A percentile compares a stretch with the other conserved stretches of the same genome.
phyloP scores from a whole-genome alignment of 2,797 vertebrate genomes.

The Dicrostonyx torquatus region DNA sequence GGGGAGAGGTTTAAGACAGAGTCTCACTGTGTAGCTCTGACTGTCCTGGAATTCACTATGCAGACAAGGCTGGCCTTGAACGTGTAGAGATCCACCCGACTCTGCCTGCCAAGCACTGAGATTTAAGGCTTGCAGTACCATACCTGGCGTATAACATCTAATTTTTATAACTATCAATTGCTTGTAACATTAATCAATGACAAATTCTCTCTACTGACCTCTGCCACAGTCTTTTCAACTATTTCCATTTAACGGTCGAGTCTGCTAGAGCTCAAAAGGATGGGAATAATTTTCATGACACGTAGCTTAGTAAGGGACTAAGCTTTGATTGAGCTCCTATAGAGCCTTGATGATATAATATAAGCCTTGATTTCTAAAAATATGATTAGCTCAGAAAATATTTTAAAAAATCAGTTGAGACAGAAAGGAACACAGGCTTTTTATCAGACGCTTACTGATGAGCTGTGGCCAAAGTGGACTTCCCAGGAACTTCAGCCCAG shows the following conservation, averaged over 20 bases:
- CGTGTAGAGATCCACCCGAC: neutral
- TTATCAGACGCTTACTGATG: neutral
- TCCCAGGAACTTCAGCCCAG: neutral
- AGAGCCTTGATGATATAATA: neutral
- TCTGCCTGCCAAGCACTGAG: neutral
- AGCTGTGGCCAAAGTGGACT: neutral
- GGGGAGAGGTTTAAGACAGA: neutral
- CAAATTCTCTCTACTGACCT: constrained; percentile 13
- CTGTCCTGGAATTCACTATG: neutral
- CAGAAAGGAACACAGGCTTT: constrained; percentile 2
- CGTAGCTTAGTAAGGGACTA: neutral
- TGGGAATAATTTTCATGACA: constrained; percentile 15
- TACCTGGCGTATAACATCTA: neutral
- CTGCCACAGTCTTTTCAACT: neutral
- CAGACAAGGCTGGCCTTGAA: neutral
- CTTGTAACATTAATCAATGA: constrained; percentile 33
- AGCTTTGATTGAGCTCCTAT: constrained; percentile 25
- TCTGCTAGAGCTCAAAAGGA: neutral
- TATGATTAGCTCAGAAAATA: neutral
- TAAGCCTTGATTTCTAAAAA: constrained; percentile 28
- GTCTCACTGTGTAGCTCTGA: neutral
- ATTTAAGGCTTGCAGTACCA: neutral
- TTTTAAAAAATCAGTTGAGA: neutral
- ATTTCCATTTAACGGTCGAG: neutral
- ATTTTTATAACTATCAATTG: constrained; percentile 51